Conservation (phyloP, 2,113 vertebrate species). For the Lynx canadensis region DNA sequence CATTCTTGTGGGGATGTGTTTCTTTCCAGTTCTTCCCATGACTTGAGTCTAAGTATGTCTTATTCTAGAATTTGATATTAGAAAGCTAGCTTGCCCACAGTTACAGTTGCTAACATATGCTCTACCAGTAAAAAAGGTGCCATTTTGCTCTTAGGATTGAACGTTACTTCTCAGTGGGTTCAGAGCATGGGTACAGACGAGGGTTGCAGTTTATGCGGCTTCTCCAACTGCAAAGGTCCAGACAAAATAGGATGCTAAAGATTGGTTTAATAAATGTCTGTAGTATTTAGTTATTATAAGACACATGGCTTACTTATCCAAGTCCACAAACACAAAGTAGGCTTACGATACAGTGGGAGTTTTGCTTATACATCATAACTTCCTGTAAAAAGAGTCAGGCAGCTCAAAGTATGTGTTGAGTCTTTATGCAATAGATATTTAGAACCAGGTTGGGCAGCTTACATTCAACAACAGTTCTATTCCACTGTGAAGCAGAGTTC, state of each 20-base stretch:
- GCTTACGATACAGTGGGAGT: neutral
- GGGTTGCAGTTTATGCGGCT: neutral
- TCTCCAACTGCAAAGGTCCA: slow-evolving; percentile 9
- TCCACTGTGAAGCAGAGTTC: slow-evolving; percentile 28
- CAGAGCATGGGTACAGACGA: neutral
- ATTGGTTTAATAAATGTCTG: slow-evolving; percentile 55
- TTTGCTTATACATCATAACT: neutral
- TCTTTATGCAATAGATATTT: neutral
- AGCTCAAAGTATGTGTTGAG: neutral
- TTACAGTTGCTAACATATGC: neutral
- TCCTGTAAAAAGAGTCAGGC: neutral
- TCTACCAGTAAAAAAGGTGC: neutral
- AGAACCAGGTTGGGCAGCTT: neutral
- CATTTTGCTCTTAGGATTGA: neutral
- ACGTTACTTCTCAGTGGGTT: neutral
- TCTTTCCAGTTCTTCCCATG: neutral
- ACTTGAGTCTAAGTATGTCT: neutral
- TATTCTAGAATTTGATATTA: neutral
- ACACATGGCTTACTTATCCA: neutral
- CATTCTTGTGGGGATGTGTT: neutral
- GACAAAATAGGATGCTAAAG: slow-evolving; percentile 41
- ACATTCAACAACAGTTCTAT: neutral
- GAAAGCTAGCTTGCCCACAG: neutral
- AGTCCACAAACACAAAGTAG: slow-evolving; percentile 12
- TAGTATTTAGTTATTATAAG: slow-evolving; percentile 34